Evolutionary conservation across 2,797 vertebrate species (phyloP), one percentile per base, ranked within the genome.

Genomic region (Botia almorhae): DNA sequence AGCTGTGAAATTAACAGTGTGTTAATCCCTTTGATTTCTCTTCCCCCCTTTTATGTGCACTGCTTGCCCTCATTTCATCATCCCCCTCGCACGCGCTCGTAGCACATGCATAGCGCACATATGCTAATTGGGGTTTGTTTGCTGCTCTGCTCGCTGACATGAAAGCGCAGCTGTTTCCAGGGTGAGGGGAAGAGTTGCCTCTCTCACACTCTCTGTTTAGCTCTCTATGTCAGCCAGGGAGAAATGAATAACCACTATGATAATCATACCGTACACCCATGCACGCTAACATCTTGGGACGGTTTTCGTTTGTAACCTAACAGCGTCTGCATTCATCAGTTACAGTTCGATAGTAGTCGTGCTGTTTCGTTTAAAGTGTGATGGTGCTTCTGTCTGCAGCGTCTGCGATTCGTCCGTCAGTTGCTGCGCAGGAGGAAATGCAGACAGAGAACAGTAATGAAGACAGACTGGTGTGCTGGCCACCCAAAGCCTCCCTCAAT

Each of bases 391-490:
- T 19, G n/a, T 53, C 63, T 71, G 64, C 78, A 55, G 53, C 58
- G 16, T 69, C 53, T 11, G 1, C 21, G 6, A 7, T 26, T 39
- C 43, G 82, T 81, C 75, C 58, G 10, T 36, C 36, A 65, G 81
- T 80, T 50, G 64, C 83, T 79, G 16, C n/a, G 55, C 65, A 67
- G 1, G 90, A 88, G 55, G 90, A 89, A 0, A 12, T 43, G 46
- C 87, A 33, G 8, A 75, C 80, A 0, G 75, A 81, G 3, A 78
- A 87, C 12, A 89, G 90, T 0, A 91, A 89, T 48, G 90, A 91
- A 0, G 81, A 86, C 74, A 91, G 86, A 0, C 88, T 95, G 61
- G 84, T 56, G 3, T 93, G 89, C 81, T 95, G 94, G 93, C 94
- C 94, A 58, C 93, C 94, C 11, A 88, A 88, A 69, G 89, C 93